Percentiles rank a stretch among this genome's conserved stretches.
Evolutionary conservation across 2,888 invertebrate species (phyloP).

Genomic region (Eupithecia exiguata): DNA sequence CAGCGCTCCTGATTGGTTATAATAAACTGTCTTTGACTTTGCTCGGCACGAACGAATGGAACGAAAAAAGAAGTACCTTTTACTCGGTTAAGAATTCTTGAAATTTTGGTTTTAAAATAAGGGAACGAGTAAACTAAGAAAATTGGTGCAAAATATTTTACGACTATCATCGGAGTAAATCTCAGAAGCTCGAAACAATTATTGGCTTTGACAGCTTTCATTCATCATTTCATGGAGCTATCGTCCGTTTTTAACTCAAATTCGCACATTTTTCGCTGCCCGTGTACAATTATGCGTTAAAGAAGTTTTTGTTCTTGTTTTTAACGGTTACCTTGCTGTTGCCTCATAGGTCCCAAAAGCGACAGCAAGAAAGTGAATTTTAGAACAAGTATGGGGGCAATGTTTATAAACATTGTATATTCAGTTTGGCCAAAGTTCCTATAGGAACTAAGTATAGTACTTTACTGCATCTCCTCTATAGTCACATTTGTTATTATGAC

Average conservation of each 20-base stretch:
- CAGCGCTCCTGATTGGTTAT: conserved; percentile 11
- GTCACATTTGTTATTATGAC: no score
- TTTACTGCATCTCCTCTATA: no score
- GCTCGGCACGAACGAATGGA: not conserved
- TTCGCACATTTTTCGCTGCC: no score
- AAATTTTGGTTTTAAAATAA: not conserved
- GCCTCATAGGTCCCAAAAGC: no score
- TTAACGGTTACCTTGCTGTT: not conserved
- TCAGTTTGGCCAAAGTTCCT: no score
- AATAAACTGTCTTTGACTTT: not conserved
- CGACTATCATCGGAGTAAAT: not conserved
- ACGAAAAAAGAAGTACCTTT: not conserved
- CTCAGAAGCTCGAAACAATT: not conserved
- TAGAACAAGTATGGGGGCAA: no score
- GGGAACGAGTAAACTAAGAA: not conserved
- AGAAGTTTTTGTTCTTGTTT: not conserved
- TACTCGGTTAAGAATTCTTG: not conserved
- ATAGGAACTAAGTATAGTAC: no score
- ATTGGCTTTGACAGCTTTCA: not conserved
- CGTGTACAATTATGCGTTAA: no score
- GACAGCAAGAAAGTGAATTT: no score
- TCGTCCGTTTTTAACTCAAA: not conserved
- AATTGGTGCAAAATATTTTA: not conserved
- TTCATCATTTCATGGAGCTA: not conserved
- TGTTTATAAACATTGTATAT: no score